phyloP scores from a whole-genome alignment of 2,888 invertebrate species.

The Phymatocera aterrima region DNA sequence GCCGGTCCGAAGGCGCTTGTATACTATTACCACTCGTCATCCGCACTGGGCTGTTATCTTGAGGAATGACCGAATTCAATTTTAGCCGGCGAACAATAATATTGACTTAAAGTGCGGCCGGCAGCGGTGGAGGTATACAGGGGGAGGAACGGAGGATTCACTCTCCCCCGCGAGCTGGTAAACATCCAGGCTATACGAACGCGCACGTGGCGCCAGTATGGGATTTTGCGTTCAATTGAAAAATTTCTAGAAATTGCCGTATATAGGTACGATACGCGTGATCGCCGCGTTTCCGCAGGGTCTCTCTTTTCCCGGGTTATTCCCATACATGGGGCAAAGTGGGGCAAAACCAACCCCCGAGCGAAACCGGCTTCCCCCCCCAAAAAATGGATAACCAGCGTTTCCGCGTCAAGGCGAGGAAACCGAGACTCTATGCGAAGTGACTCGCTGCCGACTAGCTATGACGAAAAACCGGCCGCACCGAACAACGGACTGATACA shows the following conservation, averaged over 20 bases:
- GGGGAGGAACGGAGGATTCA: conserved; percentile 56
- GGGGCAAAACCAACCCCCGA: too few species aligned
- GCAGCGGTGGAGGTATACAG: background rate
- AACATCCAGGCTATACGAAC: conserved; percentile 64
- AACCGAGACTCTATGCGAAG: too few species aligned
- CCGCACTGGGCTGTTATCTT: conserved; percentile 28
- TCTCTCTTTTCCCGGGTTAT: too few species aligned
- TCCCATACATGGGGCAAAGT: too few species aligned
- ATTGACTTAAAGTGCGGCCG: conserved; percentile 66
- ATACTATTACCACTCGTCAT: background rate
- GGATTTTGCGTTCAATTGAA: conserved; percentile 48
- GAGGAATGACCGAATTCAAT: conserved; percentile 58
- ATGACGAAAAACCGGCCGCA: too few species aligned
- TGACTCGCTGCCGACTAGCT: too few species aligned
- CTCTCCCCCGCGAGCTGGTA: conserved; percentile 63
- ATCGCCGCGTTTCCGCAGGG: too few species aligned
- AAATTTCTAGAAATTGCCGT: background rate
- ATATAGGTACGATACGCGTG: background rate
- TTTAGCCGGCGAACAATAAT: conserved; percentile 70
- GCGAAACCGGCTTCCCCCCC: too few species aligned
- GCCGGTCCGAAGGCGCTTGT: background rate
- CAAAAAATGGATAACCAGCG: too few species aligned
- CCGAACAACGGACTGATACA: too few species aligned
- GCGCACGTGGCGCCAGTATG: conserved; percentile 70
- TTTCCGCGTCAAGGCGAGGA: too few species aligned